Conservation (phyloP, 2,113 vertebrate species). For the Machaerirhynchus nigripectus region DNA sequence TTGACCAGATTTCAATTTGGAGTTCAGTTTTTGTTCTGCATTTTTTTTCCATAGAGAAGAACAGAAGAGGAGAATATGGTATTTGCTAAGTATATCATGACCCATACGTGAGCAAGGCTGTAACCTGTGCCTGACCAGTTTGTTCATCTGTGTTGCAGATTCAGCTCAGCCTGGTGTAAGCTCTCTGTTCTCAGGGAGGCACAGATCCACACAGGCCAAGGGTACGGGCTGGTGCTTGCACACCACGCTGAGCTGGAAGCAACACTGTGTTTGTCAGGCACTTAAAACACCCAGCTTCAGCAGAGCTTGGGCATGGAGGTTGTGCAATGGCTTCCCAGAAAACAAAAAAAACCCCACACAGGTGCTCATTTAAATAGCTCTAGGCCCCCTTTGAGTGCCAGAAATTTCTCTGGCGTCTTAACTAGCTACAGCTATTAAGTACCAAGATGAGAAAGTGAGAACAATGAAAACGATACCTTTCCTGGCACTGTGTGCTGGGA, state of each 20-base stretch:
- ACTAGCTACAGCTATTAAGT: not conserved
- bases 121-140: not conserved
- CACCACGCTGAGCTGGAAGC: rapidly evolving
- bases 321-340: not conserved
- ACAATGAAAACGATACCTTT: not conserved
- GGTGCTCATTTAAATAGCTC: not conserved
- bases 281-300: not conserved
- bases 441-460: not conserved
- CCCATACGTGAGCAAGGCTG: not conserved
- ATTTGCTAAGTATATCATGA: not conserved
- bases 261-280: not conserved
- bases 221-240: not conserved
- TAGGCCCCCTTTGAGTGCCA: not conserved
- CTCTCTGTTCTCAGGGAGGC: rapidly evolving
- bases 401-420: not conserved
- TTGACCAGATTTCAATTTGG: not conserved
- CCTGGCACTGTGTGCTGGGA: not conserved
- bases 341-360: not conserved
- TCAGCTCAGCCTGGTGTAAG: not conserved
- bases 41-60: not conserved
- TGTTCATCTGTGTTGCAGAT: not conserved
- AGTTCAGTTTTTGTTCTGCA: not conserved
- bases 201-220: rapidly evolving
- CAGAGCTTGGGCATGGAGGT: not conserved
- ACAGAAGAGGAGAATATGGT: rapidly evolving